phyloP scores from a whole-genome alignment of 2,888 invertebrate genomes.

The Sclerodermus sp. region DNA sequence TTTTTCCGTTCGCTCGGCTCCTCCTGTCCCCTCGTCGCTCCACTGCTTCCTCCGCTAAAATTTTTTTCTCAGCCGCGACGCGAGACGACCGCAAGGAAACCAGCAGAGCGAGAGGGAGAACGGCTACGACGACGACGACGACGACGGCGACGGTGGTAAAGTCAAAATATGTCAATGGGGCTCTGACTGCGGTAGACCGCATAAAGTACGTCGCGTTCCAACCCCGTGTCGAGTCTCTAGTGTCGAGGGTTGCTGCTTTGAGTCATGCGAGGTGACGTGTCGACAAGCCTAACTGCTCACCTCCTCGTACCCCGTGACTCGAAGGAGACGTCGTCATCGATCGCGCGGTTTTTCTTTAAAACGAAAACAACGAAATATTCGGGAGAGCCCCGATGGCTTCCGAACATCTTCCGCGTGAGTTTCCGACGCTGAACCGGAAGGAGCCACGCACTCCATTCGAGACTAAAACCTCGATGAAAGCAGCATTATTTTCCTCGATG shows the following conservation, averaged over 20 bases:
- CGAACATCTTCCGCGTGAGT: no score
- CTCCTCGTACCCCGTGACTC: background rate
- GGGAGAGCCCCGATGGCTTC: no score
- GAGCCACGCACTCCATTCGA: background rate
- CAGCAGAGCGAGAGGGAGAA: conserved; percentile 10
- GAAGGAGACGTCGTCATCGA: background rate
- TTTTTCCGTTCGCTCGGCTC: no score
- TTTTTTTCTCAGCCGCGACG: conserved; percentile 4
- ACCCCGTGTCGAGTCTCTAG: conserved; percentile 7
- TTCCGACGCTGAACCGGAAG: background rate
- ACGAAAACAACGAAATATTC: no score
- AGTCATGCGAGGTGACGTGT: conserved; percentile 54
- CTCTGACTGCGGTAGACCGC: conserved; percentile 47
- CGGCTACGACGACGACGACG: background rate
- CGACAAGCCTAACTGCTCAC: conserved; percentile 39
- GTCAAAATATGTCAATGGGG: conserved; percentile 54
- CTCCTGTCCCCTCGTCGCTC: no score
- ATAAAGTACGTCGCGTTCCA: conserved; percentile 19
- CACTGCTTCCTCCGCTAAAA: conserved; percentile 2
- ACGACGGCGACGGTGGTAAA: conserved; percentile 26
- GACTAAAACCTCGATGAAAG: no score
- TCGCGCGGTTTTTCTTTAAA: background rate
- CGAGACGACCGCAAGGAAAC: conserved; percentile 24
- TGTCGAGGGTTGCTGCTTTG: conserved; percentile 31
- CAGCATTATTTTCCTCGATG: no score